Percentiles rank a stretch among this genome's conserved stretches.
Evolutionary conservation across 2,888 invertebrate genomes (phyloP).

Genomic region (Stenodera caucasica): DNA sequence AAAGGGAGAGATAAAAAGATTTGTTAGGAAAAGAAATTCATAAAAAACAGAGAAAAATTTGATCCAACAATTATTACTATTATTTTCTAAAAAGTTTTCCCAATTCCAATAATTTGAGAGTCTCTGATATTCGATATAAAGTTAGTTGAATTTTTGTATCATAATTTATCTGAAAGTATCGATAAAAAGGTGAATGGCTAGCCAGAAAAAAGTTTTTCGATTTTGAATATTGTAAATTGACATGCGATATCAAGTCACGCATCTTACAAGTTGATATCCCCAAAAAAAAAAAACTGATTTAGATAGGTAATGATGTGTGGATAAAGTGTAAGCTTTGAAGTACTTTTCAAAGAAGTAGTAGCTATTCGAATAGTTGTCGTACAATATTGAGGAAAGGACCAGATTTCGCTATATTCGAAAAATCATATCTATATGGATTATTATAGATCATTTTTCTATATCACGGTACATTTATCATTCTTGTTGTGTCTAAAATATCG

Average conservation of each 20-base stretch:
- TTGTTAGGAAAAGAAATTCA: neutral
- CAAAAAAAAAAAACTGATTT: constrained; percentile 29
- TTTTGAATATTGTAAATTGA: constrained; percentile 30
- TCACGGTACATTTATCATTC: neutral
- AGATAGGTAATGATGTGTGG: constrained; percentile 13
- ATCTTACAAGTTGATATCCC: constrained; percentile 33
- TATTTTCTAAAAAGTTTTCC: no score
- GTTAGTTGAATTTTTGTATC: neutral
- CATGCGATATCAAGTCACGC: constrained; percentile 34
- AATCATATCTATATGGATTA: neutral
- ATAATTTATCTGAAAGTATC: neutral
- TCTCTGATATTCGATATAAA: no score
- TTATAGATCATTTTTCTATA: neutral
- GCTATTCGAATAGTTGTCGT: neutral
- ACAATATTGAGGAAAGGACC: neutral
- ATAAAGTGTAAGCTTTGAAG: neutral
- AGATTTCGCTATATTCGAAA: neutral
- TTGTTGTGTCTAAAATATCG: neutral
- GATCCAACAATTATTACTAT: neutral
- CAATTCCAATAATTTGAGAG: no score
- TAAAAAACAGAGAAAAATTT: neutral
- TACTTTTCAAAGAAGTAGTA: neutral
- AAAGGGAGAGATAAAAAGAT: no score
- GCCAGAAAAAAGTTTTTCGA: constrained; percentile 30
- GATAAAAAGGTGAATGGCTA: constrained; percentile 26